Evolutionary conservation across 2,888 invertebrate species (phyloP), one percentile per base, ranked within the genome.

Genomic region (Invenusta paracnida): DNA sequence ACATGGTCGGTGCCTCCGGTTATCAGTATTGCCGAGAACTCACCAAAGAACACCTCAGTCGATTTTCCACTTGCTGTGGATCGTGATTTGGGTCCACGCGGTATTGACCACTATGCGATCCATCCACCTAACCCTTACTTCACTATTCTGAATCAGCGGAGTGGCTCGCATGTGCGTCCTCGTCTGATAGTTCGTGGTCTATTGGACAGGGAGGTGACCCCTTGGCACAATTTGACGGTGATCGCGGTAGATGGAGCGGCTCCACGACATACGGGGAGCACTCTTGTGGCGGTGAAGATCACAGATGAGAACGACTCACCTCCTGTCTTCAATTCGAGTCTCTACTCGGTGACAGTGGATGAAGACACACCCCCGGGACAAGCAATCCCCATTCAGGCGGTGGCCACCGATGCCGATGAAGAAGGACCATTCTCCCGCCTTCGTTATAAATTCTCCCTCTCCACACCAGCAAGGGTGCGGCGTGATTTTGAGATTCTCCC

Each of bases 1-100:
- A 30, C 79, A 1, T 85, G 85, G 85, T 2, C 81, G 28, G 25
- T 25, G 1, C n/a, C 79, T 1, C 81, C 81, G 5, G 23, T 79
- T 0, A 29, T 85, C 29, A 81, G 79, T 29, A 81, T 85, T 1
- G 85, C 85, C 23, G 85, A 85, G 67, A 85, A 85, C 28, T 79
- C 79, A 11, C 81, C 81, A 23, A 29, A 25, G 2, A 30, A 81
- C 48, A 85, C 30, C 1, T 30, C 73, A 25, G 85, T 85, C n/a
- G 81, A 79, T 27, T 85, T 85, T 5, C 81, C 79, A n/a, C 30
- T 85, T n/a, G 85, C 85, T 2, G 79, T 81, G n/a, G 85, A 85
- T 82, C 25, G 30, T n/a, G 85, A 85, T 30, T 28, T 30, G 2
- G 79, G 79, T 17, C 67, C 79, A 1, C 67, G 79, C 27, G 79